phyloP scores from a whole-genome alignment of 2,888 invertebrate species.

The Platycnemis pennipes region DNA sequence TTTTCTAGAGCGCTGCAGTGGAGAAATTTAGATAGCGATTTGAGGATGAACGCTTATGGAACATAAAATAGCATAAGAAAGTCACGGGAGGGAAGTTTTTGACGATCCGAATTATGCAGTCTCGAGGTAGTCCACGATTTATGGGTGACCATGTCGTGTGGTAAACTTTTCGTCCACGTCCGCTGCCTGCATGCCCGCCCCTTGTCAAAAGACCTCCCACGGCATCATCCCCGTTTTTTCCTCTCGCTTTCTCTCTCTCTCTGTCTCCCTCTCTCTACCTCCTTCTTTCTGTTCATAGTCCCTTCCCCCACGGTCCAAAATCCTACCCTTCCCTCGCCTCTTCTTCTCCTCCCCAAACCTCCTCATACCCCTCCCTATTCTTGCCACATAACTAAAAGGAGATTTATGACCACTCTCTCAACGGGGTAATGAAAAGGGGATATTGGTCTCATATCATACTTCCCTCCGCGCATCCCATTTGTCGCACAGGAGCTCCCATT shows the following conservation, averaged over 20 bases:
- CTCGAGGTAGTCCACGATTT: neutral
- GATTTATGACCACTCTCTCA: constrained; percentile 62
- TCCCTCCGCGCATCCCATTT: constrained; percentile 60
- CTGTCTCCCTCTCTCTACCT: neutral
- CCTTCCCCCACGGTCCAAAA: neutral
- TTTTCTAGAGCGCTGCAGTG: too few species aligned
- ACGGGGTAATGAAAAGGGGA: constrained; percentile 62
- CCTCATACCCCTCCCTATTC: constrained; percentile 28
- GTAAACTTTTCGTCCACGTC: neutral
- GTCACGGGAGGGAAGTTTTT: neutral
- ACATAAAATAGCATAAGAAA: neutral
- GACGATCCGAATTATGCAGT: neutral
- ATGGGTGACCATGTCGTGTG: neutral
- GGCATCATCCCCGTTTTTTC: neutral
- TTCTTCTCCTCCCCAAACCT: neutral
- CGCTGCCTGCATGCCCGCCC: neutral
- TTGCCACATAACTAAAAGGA: constrained; percentile 61
- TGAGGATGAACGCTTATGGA: neutral
- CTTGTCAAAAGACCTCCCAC: neutral
- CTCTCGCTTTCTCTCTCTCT: neutral
- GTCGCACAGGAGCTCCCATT: neutral
- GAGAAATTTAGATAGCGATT: too few species aligned
- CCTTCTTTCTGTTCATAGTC: neutral
- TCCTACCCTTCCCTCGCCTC: neutral
- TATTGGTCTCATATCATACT: constrained; percentile 68